phyloP scores from a whole-genome alignment of 2,888 invertebrate genomes.

The Cynaeus angustus region DNA sequence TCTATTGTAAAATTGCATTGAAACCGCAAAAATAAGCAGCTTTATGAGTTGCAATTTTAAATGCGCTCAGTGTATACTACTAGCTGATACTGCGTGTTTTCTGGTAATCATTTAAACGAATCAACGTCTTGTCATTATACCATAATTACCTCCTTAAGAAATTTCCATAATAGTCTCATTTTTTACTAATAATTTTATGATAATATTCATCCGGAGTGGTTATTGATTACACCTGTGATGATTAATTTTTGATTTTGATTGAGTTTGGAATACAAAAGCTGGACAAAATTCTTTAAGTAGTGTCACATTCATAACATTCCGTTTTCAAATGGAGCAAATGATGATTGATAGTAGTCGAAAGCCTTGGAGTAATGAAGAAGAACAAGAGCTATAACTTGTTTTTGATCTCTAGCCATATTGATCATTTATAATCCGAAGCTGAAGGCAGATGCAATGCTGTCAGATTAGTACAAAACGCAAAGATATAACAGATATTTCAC shows the following conservation, averaged over 20 bases:
- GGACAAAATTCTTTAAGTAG: conserved; percentile 18
- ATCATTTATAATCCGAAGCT: conserved; percentile 44
- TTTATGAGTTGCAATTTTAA: too few species aligned
- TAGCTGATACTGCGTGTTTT: conserved; percentile 22
- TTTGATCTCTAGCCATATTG: conserved; percentile 46
- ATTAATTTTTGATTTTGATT: conserved; percentile 37
- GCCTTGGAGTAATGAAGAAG: conserved; percentile 47
- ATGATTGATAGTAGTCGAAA: conserved; percentile 45
- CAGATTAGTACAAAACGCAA: conserved; percentile 39
- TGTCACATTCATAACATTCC: conserved; percentile 42
- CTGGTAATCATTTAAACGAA: conserved; percentile 26
- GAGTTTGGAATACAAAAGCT: conserved; percentile 17
- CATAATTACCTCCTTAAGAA: conserved; percentile 28
- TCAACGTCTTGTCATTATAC: conserved; percentile 27
- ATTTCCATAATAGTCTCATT: conserved; percentile 28
- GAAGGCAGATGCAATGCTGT: conserved; percentile 43
- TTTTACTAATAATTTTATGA: conserved; percentile 14
- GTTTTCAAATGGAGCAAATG: conserved; percentile 39
- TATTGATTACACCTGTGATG: conserved; percentile 9
- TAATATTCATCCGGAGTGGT: neutral
- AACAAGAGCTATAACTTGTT: conserved; percentile 49
- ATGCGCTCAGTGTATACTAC: too few species aligned
- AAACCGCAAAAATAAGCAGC: neutral
- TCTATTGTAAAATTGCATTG: too few species aligned
- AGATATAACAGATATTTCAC: conserved; percentile 22